A percentile compares a stretch with the other conserved stretches of the same genome.
phyloP scores from a whole-genome alignment of 2,113 vertebrate genomes.

The Asarcornis scutulata region DNA sequence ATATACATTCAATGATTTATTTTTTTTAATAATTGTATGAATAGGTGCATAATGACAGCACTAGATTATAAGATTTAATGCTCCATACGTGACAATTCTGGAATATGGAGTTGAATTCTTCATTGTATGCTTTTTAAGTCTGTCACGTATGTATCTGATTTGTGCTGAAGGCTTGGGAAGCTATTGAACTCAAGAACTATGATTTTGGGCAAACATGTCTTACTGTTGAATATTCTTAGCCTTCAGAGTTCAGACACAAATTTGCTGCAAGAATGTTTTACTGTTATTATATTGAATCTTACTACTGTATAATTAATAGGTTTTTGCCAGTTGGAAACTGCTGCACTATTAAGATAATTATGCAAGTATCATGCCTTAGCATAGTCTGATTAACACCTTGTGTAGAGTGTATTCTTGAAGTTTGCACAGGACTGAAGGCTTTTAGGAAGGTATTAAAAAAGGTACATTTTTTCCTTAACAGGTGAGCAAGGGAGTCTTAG shows the following conservation, averaged over 20 bases:
- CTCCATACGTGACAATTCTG: not conserved
- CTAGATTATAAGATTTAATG: not conserved
- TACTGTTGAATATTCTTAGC: not conserved
- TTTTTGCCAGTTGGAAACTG: not conserved
- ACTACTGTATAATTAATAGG: not conserved
- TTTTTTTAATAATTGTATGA: not conserved
- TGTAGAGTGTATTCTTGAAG: not conserved
- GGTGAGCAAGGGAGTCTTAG: constrained; percentile 91
- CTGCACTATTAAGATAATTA: not conserved
- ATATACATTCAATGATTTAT: not conserved
- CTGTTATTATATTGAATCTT: not conserved
- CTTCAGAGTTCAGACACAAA: not conserved
- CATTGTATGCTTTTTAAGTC: not conserved
- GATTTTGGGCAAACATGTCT: not conserved
- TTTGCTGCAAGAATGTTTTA: not conserved
- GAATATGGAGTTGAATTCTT: not conserved
- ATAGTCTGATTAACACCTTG: not conserved
- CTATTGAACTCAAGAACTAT: not conserved
- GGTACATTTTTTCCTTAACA: constrained; percentile 60
- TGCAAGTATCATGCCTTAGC: not conserved
- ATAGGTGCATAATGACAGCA: not conserved
- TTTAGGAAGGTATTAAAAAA: not conserved
- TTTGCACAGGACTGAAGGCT: not conserved
- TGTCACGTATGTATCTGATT: not conserved
- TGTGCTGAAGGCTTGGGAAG: not conserved